Conservation (phyloP, 2,888 invertebrate species). For the Plagodis pulveraria region DNA sequence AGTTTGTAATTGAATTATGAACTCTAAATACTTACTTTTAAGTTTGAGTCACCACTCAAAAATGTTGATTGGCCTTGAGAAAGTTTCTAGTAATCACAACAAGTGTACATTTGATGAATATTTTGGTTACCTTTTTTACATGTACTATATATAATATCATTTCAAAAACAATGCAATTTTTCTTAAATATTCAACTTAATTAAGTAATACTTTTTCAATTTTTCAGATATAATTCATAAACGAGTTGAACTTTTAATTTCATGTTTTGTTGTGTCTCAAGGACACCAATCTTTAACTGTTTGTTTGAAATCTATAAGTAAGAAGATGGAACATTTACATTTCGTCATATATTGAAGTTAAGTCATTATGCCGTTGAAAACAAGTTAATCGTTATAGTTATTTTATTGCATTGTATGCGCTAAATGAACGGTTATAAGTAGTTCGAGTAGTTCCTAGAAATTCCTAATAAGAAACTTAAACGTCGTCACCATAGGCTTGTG, state of each 20-base stretch:
- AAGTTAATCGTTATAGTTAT: constrained; percentile 2
- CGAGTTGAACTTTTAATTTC: no score
- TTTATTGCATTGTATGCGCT: constrained; percentile 17
- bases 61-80: constrained; percentile 70
- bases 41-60: constrained; percentile 66
- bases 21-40: constrained; percentile 52
- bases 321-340: no score
- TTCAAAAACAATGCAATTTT: no score
- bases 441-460: constrained; percentile 58
- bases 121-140: neutral
- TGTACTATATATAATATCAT: neutral
- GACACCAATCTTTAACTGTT: no score
- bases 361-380: no score
- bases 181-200: no score
- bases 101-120: constrained; percentile 10
- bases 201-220: no score
- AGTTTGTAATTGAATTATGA: constrained; percentile 76
- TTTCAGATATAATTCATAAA: no score
- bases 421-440: constrained; percentile 17
- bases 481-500: constrained; percentile 61
- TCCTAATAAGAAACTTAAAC: constrained; percentile 69
- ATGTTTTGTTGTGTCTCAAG: no score
- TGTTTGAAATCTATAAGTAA: no score
- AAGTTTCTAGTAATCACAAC: constrained; percentile 31
- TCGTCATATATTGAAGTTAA: no score